Conservation (phyloP, 1,140 invertebrate genomes). For the Cheumatopsyche charites region DNA sequence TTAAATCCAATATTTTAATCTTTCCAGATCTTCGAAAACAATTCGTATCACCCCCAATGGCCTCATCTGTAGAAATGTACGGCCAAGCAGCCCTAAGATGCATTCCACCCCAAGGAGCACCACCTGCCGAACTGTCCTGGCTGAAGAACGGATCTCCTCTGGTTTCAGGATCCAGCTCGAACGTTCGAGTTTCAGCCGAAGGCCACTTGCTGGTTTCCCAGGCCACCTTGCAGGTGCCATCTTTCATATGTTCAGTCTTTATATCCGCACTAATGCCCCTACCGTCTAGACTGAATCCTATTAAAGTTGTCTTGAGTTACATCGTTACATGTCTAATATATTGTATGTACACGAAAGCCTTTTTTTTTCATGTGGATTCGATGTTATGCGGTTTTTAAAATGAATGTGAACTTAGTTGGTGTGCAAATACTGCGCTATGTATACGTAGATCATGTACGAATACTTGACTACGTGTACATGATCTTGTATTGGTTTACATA, state of each 20-base stretch:
- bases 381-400: too few relatives aligned
- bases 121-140: slow-evolving; percentile 85
- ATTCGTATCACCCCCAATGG: slow-evolving; percentile 82
- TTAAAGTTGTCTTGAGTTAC: slow-evolving; percentile 2
- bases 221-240: slow-evolving; percentile 72
- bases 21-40: slow-evolving; percentile 80
- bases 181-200: slow-evolving; percentile 80
- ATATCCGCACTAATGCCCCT: background rate
- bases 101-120: slow-evolving; percentile 85
- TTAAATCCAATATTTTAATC: too few relatives aligned
- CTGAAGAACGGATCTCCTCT: slow-evolving; percentile 75
- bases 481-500: too few relatives aligned
- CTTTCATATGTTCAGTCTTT: background rate
- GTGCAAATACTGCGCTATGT: too few relatives aligned
- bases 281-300: slow-evolving; percentile 17
- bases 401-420: too few relatives aligned
- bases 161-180: slow-evolving; percentile 61
- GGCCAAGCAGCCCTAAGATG: slow-evolving; percentile 86
- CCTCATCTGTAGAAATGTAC: slow-evolving; percentile 82
- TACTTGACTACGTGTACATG: too few relatives aligned
- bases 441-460: too few relatives aligned
- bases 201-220: slow-evolving; percentile 90
- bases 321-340: too few relatives aligned
- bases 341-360: too few relatives aligned
- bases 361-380: too few relatives aligned